Evolutionary conservation across 1,140 invertebrate species (phyloP).

Genomic region (Cydia splendana): DNA sequence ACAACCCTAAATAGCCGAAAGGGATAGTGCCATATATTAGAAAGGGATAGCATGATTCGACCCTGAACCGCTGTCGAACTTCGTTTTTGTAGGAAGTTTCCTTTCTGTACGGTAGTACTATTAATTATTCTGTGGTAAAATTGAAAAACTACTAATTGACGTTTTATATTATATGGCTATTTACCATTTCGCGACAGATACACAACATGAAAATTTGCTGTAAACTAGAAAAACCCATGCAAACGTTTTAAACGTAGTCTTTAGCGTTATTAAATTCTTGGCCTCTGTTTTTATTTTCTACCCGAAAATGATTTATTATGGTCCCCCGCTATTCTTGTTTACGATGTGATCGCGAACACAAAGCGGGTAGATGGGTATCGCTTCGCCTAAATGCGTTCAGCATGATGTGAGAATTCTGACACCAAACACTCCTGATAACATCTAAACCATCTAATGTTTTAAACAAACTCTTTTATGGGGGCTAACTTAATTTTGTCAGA

Average conservation of each 20-base stretch:
- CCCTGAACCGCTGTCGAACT: too few species aligned
- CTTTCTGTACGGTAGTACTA: too few species aligned
- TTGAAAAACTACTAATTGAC: too few species aligned
- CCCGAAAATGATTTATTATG: constrained; percentile 70
- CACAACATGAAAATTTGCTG: too few species aligned
- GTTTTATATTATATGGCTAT: too few species aligned
- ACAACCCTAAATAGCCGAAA: too few species aligned
- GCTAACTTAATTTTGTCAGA: constrained; percentile 74
- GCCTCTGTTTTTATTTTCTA: constrained; percentile 42
- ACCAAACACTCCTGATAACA: constrained; percentile 75
- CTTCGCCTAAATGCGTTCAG: constrained; percentile 68
- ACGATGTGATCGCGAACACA: constrained; percentile 68
- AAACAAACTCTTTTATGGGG: constrained; percentile 78
- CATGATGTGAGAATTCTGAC: constrained; percentile 78
- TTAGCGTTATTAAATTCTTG: not conserved
- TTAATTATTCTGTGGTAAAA: too few species aligned
- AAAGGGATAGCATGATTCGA: too few species aligned
- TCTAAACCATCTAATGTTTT: constrained; percentile 77
- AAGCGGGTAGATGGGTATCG: constrained; percentile 71
- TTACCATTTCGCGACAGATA: too few species aligned
- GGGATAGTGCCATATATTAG: too few species aligned
- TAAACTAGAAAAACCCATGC: not conserved
- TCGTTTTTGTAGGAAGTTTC: too few species aligned
- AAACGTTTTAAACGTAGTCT: not conserved
- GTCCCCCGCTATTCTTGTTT: constrained; percentile 78